These are phyloP conservation scores for Limnephilus marmoratus DNA, from an alignment of 2,888 invertebrate species.

Conservation along the genomic window DNA sequence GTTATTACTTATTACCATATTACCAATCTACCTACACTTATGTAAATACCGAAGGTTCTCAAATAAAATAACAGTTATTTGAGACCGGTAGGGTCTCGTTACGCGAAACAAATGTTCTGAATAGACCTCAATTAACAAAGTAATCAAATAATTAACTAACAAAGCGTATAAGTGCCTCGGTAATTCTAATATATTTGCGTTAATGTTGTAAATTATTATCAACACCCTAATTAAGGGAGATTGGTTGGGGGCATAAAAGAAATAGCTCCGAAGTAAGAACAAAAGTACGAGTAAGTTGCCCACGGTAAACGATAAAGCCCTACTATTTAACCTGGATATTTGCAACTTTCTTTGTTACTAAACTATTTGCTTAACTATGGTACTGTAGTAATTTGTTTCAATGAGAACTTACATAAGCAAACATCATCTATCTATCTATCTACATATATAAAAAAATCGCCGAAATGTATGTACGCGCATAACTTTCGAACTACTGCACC, in stretches of 20 bases:
- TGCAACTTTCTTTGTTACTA: neutral
- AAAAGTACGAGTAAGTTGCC: neutral
- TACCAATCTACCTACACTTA: neutral
- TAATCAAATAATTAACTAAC: neutral
- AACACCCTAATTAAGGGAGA: neutral
- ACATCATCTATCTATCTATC: no score
- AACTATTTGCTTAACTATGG: neutral
- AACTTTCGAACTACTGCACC: no score
- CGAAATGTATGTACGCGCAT: no score
- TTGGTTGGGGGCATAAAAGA: neutral
- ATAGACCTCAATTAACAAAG: neutral
- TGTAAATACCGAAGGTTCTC: neutral
- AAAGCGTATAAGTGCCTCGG: neutral
- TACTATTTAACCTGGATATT: neutral
- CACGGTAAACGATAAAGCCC: neutral
- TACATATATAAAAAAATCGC: no score
- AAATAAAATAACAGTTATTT: neutral
- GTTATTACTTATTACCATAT: neutral
- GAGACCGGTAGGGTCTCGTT: neutral
- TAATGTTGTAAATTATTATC: neutral
- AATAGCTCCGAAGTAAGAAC: neutral
- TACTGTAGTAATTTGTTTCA: no score
- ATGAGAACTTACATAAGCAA: no score
- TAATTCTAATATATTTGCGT: neutral
- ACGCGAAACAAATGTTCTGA: neutral